Conservation (phyloP, 1,140 invertebrate genomes). For the Procambarus virginalis region DNA sequence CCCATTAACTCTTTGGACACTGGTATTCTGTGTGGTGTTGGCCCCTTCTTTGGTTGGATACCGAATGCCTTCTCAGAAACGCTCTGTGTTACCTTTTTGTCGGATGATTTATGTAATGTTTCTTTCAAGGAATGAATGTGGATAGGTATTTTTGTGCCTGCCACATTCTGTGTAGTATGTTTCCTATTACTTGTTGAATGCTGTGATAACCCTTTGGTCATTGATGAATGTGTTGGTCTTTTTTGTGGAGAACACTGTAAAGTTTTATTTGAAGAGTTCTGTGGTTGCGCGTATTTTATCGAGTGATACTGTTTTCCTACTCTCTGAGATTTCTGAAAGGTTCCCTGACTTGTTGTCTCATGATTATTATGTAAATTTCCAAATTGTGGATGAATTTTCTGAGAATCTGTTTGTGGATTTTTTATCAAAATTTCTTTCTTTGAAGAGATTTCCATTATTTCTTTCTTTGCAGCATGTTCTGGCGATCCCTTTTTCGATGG, state of each 20-base stretch:
- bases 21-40: neutral
- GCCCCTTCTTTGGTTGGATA: neutral
- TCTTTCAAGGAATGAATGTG: neutral
- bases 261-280: neutral
- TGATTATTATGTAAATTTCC: too few species aligned
- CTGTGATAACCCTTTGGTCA: neutral
- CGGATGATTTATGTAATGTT: neutral
- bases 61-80: neutral
- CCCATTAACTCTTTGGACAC: neutral
- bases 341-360: neutral
- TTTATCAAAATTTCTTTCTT: neutral
- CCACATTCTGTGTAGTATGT: neutral
- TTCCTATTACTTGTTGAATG: neutral
- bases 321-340: neutral
- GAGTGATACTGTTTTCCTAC: neutral
- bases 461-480: neutral
- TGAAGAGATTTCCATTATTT: neutral
- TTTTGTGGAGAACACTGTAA: neutral
- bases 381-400: neutral
- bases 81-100: neutral
- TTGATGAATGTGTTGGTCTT: neutral
- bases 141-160: neutral
- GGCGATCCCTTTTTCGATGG: neutral
- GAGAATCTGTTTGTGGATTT: neutral
- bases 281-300: neutral